A percentile compares a stretch with the other conserved stretches of the same genome.
Evolutionary conservation across 2,888 invertebrate genomes (phyloP).

Genomic region (Eudasyphora cyanicolor): DNA sequence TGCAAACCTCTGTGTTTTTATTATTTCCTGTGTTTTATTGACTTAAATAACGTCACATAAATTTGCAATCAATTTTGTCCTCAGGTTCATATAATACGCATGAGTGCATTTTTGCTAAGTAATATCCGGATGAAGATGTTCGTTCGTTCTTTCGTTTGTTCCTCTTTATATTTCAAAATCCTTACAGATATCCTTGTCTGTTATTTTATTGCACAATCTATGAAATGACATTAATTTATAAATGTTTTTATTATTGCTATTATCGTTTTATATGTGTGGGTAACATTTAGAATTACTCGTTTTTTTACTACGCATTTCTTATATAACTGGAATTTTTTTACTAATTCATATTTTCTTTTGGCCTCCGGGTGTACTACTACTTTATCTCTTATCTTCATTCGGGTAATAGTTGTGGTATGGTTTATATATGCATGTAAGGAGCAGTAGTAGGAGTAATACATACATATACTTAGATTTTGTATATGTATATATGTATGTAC

Average conservation of each 20-base stretch:
- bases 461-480: neutral
- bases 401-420: neutral
- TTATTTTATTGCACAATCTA: neutral
- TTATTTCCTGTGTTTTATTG: neutral
- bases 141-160: neutral
- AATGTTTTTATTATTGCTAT: neutral
- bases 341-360: neutral
- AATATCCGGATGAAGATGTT: neutral
- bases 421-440: neutral
- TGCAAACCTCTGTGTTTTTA: neutral
- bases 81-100: neutral
- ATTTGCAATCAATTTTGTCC: neutral
- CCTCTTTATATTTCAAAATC: no score
- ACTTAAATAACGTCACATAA: neutral
- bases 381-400: neutral
- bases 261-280: neutral
- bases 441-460: neutral
- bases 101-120: neutral
- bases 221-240: neutral
- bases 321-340: neutral
- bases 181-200: neutral
- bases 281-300: neutral
- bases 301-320: constrained; percentile 1
- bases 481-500: neutral
- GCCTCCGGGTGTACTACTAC: neutral